Percentiles rank a stretch among this genome's conserved stretches.
Evolutionary conservation across 2,888 invertebrate species (phyloP).

Genomic region (Pammene aurita): DNA sequence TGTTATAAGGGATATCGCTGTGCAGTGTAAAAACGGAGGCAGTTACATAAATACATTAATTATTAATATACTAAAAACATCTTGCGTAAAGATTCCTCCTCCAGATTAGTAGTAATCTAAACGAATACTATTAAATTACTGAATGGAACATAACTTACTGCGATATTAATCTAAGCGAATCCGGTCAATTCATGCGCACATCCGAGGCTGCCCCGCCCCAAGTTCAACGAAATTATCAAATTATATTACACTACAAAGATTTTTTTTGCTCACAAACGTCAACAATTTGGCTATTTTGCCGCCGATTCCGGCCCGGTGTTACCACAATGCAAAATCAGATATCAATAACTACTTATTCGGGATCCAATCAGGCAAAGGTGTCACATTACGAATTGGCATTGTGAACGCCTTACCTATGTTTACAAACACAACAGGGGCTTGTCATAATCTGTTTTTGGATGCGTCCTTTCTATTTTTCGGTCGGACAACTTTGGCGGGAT

Average conservation of each 20-base stretch:
- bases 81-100: slow-evolving; percentile 12
- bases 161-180: slow-evolving; percentile 30
- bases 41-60: neutral
- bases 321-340: slow-evolving; percentile 67
- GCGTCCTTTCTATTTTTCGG: slow-evolving; percentile 75
- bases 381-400: slow-evolving; percentile 76
- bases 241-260: slow-evolving; percentile 51
- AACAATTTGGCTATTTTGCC: slow-evolving; percentile 77
- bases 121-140: slow-evolving; percentile 25
- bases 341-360: slow-evolving; percentile 72
- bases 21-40: neutral
- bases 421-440: slow-evolving; percentile 82
- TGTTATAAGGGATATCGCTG: neutral
- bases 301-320: slow-evolving; percentile 63
- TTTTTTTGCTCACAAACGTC: slow-evolving; percentile 66
- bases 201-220: slow-evolving; percentile 51
- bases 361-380: slow-evolving; percentile 77
- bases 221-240: slow-evolving; percentile 56
- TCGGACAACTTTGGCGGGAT: slow-evolving; percentile 70
- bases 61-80: neutral
- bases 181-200: slow-evolving; percentile 54
- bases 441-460: slow-evolving; percentile 81
- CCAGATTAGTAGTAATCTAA: slow-evolving; percentile 10
- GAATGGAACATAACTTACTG: slow-evolving; percentile 36
- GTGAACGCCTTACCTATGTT: slow-evolving; percentile 68